These are phyloP conservation scores for Lepidonotus clava DNA, from an alignment of 2,888 invertebrate genomes.

Conservation along the genomic window DNA sequence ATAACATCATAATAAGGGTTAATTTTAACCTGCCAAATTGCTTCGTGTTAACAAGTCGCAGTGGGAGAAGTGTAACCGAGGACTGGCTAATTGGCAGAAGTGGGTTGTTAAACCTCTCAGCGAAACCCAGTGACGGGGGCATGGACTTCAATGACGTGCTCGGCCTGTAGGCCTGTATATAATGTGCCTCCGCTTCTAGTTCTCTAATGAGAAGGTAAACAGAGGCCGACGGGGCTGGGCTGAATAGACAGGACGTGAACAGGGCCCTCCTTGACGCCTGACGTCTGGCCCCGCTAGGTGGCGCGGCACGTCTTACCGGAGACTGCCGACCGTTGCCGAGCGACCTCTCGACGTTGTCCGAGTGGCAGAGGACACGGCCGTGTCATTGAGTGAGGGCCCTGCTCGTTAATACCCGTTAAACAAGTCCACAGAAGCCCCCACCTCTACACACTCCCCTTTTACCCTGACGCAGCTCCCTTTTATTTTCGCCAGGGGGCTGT, in stretches of 20 bases:
- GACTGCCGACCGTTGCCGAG: not conserved
- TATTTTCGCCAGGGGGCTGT: not conserved
- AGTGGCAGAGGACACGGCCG: not conserved
- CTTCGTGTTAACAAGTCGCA: too few species aligned
- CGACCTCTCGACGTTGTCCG: not conserved
- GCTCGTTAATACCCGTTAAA: not conserved
- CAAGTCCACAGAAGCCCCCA: not conserved
- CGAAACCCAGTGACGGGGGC: too few species aligned
- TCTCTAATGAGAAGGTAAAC: conserved; percentile 19
- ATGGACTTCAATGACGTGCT: too few species aligned
- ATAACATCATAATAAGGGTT: too few species aligned
- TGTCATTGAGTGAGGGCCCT: not conserved
- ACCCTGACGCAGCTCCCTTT: not conserved
- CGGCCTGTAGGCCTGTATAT: not conserved
- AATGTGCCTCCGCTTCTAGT: not conserved
- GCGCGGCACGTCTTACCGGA: not conserved
- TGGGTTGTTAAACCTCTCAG: too few species aligned
- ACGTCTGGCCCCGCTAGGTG: not conserved
- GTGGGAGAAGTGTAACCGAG: too few species aligned
- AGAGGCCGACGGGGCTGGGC: not conserved
- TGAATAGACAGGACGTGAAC: not conserved
- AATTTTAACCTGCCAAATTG: too few species aligned
- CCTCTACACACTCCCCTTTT: too few species aligned
- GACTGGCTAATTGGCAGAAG: too few species aligned
- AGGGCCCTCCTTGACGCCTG: not conserved